Percentiles rank a stretch among this genome's conserved stretches.
These are phyloP conservation scores for Megalopta genalis DNA, from an alignment of 1,140 invertebrate species.

Conservation along the genomic window DNA sequence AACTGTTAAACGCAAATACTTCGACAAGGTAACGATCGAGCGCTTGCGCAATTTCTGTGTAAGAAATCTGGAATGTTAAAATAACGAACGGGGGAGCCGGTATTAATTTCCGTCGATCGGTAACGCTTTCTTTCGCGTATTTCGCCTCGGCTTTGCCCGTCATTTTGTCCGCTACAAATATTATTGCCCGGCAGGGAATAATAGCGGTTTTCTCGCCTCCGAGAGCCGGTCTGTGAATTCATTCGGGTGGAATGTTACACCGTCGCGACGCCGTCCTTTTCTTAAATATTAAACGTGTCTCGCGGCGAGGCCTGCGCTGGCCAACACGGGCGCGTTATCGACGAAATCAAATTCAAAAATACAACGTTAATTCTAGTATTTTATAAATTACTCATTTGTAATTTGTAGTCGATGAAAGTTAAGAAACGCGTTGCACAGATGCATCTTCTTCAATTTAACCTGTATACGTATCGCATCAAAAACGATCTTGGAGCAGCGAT, in stretches of 20 bases:
- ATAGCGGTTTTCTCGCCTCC: conserved; percentile 7
- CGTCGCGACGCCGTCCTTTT: neutral
- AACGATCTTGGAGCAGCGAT: no score
- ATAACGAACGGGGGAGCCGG: neutral
- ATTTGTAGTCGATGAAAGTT: no score
- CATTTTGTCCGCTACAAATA: neutral
- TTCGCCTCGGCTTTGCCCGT: neutral
- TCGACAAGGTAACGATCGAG: no score
- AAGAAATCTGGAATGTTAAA: neutral
- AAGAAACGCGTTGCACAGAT: no score
- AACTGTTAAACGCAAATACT: neutral
- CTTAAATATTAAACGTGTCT: neutral
- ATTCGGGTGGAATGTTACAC: conserved; percentile 23
- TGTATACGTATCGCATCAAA: no score
- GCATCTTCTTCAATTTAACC: no score
- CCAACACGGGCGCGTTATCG: neutral
- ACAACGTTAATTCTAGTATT: no score
- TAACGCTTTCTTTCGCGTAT: neutral
- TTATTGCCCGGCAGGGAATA: conserved; percentile 6
- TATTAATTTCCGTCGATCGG: neutral
- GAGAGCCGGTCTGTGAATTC: conserved; percentile 24
- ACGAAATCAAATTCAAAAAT: no score
- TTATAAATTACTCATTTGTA: no score
- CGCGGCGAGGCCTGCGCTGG: no score
- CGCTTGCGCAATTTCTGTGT: neutral